These are phyloP conservation scores for Samia ricini DNA, from an alignment of 1,140 invertebrate species.

Conservation along the genomic window DNA sequence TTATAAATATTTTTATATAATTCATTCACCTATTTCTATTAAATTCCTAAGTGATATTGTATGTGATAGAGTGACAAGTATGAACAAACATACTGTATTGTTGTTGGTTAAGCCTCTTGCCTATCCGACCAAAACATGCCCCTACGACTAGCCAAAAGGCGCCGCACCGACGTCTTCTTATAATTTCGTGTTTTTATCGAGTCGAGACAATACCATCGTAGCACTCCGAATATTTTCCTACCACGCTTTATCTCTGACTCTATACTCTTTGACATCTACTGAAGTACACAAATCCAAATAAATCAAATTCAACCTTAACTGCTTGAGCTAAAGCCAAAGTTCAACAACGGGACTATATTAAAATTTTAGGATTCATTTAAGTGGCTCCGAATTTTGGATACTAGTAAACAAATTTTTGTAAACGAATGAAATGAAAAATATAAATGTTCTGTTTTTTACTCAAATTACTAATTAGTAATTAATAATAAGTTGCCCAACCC, in stretches of 20 bases:
- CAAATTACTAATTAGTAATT: too few species aligned
- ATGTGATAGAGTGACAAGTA: too few species aligned
- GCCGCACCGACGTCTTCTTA: slow-evolving; percentile 21
- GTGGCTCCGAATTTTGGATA: slow-evolving; percentile 60
- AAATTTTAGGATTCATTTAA: slow-evolving; percentile 69
- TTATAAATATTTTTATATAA: too few species aligned
- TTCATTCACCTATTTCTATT: too few species aligned
- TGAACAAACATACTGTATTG: slow-evolving; percentile 20
- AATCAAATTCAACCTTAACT: slow-evolving; percentile 41
- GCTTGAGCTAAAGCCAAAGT: slow-evolving; percentile 34
- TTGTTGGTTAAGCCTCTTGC: too few species aligned
- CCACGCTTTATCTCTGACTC: slow-evolving; percentile 58
- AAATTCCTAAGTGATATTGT: too few species aligned
- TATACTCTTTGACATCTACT: slow-evolving; percentile 72
- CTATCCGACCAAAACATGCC: slow-evolving; percentile 24
- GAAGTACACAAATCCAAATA: slow-evolving; percentile 41
- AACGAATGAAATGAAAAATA: slow-evolving; percentile 42
- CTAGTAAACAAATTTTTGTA: slow-evolving; percentile 54
- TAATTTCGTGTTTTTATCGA: slow-evolving; percentile 36
- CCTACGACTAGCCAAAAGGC: slow-evolving; percentile 19
- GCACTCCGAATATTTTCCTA: slow-evolving; percentile 60
- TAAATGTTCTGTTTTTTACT: too few species aligned
- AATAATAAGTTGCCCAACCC: too few species aligned
- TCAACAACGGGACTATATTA: slow-evolving; percentile 23
- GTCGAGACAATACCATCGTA: slow-evolving; percentile 19